These are phyloP conservation scores for Silurus asotus DNA, from an alignment of 2,113 vertebrate genomes.

Conservation along the genomic window DNA sequence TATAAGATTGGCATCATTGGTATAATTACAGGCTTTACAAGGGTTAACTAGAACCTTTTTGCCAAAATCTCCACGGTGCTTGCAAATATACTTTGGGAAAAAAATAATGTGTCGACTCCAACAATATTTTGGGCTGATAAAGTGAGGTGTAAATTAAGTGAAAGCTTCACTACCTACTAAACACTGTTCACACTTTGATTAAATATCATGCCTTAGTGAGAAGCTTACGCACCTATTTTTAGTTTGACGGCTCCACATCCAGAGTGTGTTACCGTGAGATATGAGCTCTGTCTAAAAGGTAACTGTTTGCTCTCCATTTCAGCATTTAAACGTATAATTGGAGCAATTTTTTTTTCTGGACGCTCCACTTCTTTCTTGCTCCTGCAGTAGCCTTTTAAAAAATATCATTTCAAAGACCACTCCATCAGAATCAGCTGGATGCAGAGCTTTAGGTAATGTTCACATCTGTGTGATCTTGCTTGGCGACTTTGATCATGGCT, in stretches of 20 bases:
- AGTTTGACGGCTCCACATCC: background rate
- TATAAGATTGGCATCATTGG: background rate
- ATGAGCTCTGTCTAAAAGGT: background rate
- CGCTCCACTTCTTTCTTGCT: background rate
- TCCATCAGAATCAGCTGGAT: background rate
- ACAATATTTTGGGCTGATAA: conserved; percentile 7
- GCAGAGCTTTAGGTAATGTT: background rate
- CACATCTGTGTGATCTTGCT: too few species aligned
- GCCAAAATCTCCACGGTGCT: background rate
- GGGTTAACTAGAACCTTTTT: background rate
- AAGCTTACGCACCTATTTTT: background rate
- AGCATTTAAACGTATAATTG: conserved; percentile 9
- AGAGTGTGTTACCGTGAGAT: background rate
- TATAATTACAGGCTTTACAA: background rate
- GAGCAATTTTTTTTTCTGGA: background rate
- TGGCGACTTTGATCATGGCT: too few species aligned
- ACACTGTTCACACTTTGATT: background rate
- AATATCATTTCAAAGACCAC: background rate
- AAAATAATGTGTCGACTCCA: background rate
- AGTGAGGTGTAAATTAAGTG: background rate
- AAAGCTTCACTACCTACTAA: background rate
- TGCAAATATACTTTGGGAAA: background rate
- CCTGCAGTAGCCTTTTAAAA: background rate
- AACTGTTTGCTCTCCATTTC: background rate
- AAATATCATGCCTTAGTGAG: background rate